phyloP scores from a whole-genome alignment of 2,888 invertebrate genomes.

The Nemurella pictetii region DNA sequence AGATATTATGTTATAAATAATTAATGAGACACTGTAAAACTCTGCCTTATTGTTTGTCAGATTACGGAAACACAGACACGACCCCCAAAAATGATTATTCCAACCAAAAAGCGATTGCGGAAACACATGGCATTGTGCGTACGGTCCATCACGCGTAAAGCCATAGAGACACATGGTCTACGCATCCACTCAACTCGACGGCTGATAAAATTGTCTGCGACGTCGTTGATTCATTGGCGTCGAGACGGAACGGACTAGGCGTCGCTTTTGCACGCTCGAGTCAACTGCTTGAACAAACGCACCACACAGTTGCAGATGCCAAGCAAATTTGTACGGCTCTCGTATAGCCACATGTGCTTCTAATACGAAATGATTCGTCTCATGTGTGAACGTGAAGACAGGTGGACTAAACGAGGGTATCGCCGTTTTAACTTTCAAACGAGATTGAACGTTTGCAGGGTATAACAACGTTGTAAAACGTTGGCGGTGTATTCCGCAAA shows the following conservation, averaged over 20 bases:
- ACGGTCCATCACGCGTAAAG: not conserved
- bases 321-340: not conserved
- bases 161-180: not conserved
- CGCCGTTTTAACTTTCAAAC: not conserved
- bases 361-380: not conserved
- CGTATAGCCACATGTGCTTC: not conserved
- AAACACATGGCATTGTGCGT: not conserved
- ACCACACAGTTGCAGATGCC: not conserved
- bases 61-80: no score
- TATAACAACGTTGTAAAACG: not conserved
- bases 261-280: constrained; percentile 1
- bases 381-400: not conserved
- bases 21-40: no score
- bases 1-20: no score
- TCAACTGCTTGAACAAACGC: constrained; percentile 12
- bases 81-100: no score
- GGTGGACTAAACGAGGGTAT: not conserved
- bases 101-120: no score
- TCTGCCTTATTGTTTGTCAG: no score
- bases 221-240: constrained; percentile 18
- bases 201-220: not conserved
- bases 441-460: not conserved
- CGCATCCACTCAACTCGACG: not conserved
- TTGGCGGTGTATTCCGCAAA: not conserved
- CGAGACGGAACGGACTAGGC: not conserved